Conservation (phyloP, 2,113 vertebrate genomes). For the Prochilodus magdalenae region DNA sequence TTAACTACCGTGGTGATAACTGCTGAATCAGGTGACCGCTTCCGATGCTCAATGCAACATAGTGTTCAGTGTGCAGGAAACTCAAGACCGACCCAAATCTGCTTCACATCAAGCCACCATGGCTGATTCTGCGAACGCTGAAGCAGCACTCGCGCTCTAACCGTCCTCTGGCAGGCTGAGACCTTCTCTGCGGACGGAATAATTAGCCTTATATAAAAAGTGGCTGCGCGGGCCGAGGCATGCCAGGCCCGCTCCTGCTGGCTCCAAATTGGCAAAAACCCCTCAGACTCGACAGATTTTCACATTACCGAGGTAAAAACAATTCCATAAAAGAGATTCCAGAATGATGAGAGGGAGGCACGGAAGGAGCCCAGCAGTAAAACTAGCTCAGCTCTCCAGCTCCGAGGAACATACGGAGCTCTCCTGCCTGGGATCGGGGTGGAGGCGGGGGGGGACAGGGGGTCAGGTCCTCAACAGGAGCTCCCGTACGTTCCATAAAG, state of each 20-base stretch:
- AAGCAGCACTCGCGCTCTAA: background rate
- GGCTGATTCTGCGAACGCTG: background rate
- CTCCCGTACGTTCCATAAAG: background rate
- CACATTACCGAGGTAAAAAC: background rate
- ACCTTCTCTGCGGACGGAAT: background rate
- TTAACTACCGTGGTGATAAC: background rate
- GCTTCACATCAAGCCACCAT: too few species aligned
- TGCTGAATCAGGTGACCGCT: too few species aligned
- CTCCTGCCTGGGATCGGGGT: too few species aligned
- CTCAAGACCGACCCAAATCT: too few species aligned
- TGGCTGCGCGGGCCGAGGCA: background rate
- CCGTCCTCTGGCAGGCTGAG: background rate
- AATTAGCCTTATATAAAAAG: background rate
- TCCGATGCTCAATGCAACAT: too few species aligned
- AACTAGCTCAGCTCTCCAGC: background rate
- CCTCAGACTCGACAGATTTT: slow-evolving; percentile 20
- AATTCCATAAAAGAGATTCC: slow-evolving; percentile 36
- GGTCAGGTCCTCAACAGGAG: background rate
- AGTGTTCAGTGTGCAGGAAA: too few species aligned
- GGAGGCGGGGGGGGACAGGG: too few species aligned
- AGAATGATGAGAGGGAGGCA: background rate
- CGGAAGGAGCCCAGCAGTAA: background rate
- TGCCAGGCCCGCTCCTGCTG: slow-evolving; percentile 22
- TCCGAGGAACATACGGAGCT: background rate
- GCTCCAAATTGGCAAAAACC: slow-evolving; percentile 1